Base-by-base conservation (phyloP, 1,140 invertebrate genomes). In the Drusus annulatus region DNA sequence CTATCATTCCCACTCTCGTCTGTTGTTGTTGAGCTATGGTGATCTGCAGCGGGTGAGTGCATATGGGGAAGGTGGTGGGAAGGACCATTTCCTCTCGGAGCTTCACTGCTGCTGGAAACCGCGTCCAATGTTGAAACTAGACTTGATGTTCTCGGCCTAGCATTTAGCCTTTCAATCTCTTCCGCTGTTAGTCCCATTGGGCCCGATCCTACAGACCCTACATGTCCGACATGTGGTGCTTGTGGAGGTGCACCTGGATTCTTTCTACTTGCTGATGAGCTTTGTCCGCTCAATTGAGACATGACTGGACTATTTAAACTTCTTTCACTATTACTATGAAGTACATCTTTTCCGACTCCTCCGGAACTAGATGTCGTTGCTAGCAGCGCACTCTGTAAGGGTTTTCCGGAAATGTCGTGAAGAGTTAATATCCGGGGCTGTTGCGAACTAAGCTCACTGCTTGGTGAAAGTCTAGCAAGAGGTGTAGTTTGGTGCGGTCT, bases 1-100 rank as follows among this genome's bases (percentile, higher is more conserved):
- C 97, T 98, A 86, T 99, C 98, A 88, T 98, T 98, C 3, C 96
- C 96, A 86, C 96, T 97, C 86, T 98, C 97, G 85, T 98, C 97
- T 6, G 97, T 97, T 1, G 96, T 97, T 3, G 96, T 97, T 0
- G 95, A 95, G 85, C 94, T 94, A 82, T 94, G 92, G 65, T 94
- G 94, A 84, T 94, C 94, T 6, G 92, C 92, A 45, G 93, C 92
- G 0, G 93, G 93, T 13, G 93, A 94, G 86, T 94, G 93, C 80
- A 93, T 89, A 17, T 93, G 92, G 0, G 91, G 89, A 84, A 91
- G 87, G 74, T 92, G 91, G 84, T 94, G 94, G 16, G 92, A 90
- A 16, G 91, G 91, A 8, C 91, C 91, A 45, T 92, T 90, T n/a
- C 91, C 92, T 23, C 92, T 91, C 10, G 92, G 93, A 13, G 94